Evolutionary conservation across 1,140 invertebrate species (phyloP), one percentile per base, ranked within the genome.

Genomic region (Neodiprion fabricii): DNA sequence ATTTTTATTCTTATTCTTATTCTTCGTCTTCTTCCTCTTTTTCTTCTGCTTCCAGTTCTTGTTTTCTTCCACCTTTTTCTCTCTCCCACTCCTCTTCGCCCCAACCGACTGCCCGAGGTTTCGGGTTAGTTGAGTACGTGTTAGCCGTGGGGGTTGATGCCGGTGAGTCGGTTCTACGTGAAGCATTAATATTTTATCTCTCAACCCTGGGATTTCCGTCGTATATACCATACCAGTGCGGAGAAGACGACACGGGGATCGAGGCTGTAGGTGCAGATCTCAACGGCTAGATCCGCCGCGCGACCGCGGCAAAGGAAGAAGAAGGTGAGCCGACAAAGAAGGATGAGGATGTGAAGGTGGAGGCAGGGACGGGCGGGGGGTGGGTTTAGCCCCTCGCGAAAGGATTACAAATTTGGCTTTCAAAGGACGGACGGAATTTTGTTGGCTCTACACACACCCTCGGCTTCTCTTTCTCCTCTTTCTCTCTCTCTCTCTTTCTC

Each of bases 1-100:
- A 21, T 21, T 14, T 53, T 11, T 14, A 53, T 14, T 14, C 10
- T 14, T 10, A 53, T 14, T 53, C 50, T 53, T 53, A 53, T 53
- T 14, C 50, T 14, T 53, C 50, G 50, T 11, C 50, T 53, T 53
- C n/a, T 14, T 1, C n/a, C 1, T 53, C n/a, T 14, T 53, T 53
- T 53, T 61, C 11, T 40, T 2, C 28, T 40, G 28, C 73, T 72
- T 75, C 76, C 76, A 77, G 73, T 77, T 73, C 75, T 76, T 67
- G 23, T 70, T 47, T 65, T 49, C 69, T 67, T 17, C 66, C 28
- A 17, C 72, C 49, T 47, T 47, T 71, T 17, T 76, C 68, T 66
- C 74, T 69, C 73, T 71, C 48, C 61, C 40, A 72, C 71, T 75
- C 23, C 68, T 69, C 68, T 66, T 28, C 53, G 53, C 53, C 5